A percentile compares a stretch with the other conserved stretches of the same genome.
phyloP scores from a whole-genome alignment of 2,113 vertebrate genomes.

The Urocitellus parryii region DNA sequence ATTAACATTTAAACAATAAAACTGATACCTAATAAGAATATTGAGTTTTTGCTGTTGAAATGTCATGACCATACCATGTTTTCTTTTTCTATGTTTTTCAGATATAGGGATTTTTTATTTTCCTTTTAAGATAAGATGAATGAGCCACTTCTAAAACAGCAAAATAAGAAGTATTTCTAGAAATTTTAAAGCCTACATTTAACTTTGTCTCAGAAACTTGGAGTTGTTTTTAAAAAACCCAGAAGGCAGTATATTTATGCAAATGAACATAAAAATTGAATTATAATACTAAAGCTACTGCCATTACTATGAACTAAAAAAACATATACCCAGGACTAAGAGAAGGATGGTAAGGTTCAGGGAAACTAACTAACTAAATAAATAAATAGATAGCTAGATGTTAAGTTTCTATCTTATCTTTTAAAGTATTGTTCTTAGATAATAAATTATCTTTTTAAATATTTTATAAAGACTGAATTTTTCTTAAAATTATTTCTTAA shows the following conservation, averaged over 20 bases:
- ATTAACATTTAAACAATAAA: conserved; percentile 55
- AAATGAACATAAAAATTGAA: not conserved
- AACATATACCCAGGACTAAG: not conserved
- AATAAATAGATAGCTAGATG: no score
- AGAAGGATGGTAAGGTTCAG: not conserved
- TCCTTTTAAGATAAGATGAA: conserved; percentile 31
- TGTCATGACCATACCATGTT: not conserved
- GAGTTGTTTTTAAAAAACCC: conserved; percentile 22
- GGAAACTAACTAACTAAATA: not conserved
- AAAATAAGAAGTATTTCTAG: conserved; percentile 39
- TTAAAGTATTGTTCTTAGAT: not conserved
- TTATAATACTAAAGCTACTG: conserved; percentile 14
- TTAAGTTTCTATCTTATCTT: not conserved
- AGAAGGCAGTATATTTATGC: not conserved
- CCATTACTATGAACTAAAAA: conserved; percentile 17
- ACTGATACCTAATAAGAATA: conserved; percentile 40
- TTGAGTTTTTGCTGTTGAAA: not conserved
- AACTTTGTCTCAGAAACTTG: conserved; percentile 34
- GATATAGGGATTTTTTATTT: not conserved
- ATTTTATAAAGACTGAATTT: conserved; percentile 10
- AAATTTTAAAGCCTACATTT: not conserved
- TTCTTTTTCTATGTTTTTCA: conserved; percentile 5
- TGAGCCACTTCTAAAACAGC: conserved; percentile 37
- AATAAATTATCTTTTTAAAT: conserved; percentile 21
- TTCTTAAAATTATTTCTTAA: conserved; percentile 34